Evolutionary conservation across 2,797 vertebrate species (phyloP).

Genomic region (Antennarius maculatus): DNA sequence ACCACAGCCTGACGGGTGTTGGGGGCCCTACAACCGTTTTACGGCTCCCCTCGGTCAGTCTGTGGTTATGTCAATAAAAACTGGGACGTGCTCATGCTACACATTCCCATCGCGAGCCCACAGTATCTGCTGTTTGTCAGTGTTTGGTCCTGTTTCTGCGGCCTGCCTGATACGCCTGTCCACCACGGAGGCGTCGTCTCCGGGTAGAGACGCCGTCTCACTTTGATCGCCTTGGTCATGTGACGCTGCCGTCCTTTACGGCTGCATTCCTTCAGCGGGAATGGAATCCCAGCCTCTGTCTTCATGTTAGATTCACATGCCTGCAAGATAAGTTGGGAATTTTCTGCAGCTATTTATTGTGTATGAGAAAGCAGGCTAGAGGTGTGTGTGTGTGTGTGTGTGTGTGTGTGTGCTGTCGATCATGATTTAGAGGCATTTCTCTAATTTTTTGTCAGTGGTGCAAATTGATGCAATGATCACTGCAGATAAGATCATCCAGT

Average conservation of each 20-base stretch:
- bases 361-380: conserved; percentile 28
- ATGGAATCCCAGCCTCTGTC: conserved; percentile 63
- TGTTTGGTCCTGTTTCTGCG: conserved; percentile 48
- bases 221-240: conserved; percentile 52
- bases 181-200: conserved; percentile 39
- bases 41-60: conserved; percentile 51
- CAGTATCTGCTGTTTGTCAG: conserved; percentile 57
- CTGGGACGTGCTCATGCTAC: conserved; percentile 20
- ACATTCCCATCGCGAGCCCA: conserved; percentile 29
- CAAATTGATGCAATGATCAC: conserved; percentile 62
- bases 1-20: conserved; percentile 42
- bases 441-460: conserved; percentile 59
- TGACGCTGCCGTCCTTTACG: conserved; percentile 48
- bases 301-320: conserved; percentile 59
- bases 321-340: conserved; percentile 72
- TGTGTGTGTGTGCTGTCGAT: conserved; percentile 12
- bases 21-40: conserved; percentile 1
- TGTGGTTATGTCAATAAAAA: conserved; percentile 71
- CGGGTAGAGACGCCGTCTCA: conserved; percentile 40
- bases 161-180: conserved; percentile 38
- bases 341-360: conserved; percentile 67
- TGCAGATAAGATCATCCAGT: conserved; percentile 48
- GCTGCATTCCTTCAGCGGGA: conserved; percentile 45
- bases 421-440: conserved; percentile 26
- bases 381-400: conserved; percentile 30